phyloP scores from a whole-genome alignment of 2,113 vertebrate genomes.

The Gymnarchus niloticus region DNA sequence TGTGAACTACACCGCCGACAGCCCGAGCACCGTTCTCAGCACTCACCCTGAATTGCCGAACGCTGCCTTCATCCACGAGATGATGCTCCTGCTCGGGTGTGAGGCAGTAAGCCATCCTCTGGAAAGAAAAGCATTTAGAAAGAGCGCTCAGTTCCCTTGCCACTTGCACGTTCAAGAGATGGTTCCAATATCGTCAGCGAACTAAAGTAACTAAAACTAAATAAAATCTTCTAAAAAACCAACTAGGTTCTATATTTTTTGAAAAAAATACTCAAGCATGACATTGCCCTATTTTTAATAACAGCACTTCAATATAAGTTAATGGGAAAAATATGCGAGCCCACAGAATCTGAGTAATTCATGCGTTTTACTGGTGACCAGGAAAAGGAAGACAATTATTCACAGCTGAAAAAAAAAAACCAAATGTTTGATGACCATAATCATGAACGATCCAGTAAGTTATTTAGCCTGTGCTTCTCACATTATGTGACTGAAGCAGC shows the following conservation, averaged over 20 bases:
- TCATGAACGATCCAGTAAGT: slow-evolving; percentile 24
- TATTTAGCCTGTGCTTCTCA: slow-evolving; percentile 18
- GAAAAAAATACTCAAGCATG: not conserved
- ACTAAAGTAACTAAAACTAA: not conserved
- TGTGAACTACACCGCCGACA: not conserved
- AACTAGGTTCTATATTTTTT: not conserved
- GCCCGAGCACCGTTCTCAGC: not conserved
- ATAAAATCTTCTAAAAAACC: not conserved
- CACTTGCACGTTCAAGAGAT: not conserved
- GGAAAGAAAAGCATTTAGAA: slow-evolving; percentile 38
- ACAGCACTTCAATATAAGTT: not conserved
- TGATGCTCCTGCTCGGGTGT: slow-evolving; percentile 92
- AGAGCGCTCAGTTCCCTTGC: not conserved
- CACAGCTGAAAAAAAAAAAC: slow-evolving; percentile 31
- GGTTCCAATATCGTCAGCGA: not conserved
- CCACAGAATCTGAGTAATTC: not conserved
- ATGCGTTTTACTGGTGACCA: slow-evolving; percentile 19
- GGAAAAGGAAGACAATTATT: slow-evolving; percentile 24
- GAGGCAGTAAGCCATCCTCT: slow-evolving; percentile 92
- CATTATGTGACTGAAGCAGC: slow-evolving; percentile 13
- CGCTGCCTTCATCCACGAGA: slow-evolving; percentile 78
- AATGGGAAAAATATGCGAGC: not conserved
- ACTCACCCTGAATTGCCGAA: slow-evolving; percentile 88
- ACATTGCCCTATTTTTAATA: not conserved
- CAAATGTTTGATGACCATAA: slow-evolving; percentile 41